A percentile compares a stretch with the other conserved stretches of the same genome.
These are phyloP conservation scores for Steatornis caripensis DNA, from an alignment of 2,113 vertebrate genomes.

Conservation along the genomic window DNA sequence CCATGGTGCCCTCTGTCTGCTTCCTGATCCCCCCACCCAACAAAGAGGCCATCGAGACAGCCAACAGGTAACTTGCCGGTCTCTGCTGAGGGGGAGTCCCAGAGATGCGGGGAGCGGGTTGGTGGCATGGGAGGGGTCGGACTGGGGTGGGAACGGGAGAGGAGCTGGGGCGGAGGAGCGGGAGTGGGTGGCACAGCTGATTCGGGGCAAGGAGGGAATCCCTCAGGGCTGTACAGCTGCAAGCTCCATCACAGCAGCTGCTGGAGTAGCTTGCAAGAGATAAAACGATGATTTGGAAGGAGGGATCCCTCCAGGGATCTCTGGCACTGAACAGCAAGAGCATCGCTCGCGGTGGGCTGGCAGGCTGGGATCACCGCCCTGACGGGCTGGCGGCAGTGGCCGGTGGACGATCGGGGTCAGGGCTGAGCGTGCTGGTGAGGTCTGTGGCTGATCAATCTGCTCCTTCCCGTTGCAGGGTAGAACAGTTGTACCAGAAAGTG, in stretches of 20 bases:
- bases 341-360: rapidly evolving
- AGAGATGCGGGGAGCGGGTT: background rate
- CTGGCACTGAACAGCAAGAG: background rate
- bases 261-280: background rate
- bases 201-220: background rate
- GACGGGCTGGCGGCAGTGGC: background rate
- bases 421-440: background rate
- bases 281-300: background rate
- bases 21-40: constrained; percentile 92
- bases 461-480: constrained; percentile 75
- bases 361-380: background rate
- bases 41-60: constrained; percentile 88
- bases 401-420: background rate
- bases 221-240: background rate
- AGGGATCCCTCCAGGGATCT: background rate
- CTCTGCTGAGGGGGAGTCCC: background rate
- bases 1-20: constrained; percentile 97
- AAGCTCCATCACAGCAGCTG: background rate
- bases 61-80: constrained; percentile 80
- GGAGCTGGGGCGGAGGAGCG: background rate
- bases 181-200: background rate
- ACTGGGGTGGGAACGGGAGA: background rate
- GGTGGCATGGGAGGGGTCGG: background rate
- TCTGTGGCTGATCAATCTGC: background rate
- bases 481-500: constrained; percentile 96